Percentiles rank a stretch among this genome's conserved stretches.
These are phyloP conservation scores for Astyanax mexicanus DNA, from an alignment of 2,797 vertebrate species.

Conservation along the genomic window DNA sequence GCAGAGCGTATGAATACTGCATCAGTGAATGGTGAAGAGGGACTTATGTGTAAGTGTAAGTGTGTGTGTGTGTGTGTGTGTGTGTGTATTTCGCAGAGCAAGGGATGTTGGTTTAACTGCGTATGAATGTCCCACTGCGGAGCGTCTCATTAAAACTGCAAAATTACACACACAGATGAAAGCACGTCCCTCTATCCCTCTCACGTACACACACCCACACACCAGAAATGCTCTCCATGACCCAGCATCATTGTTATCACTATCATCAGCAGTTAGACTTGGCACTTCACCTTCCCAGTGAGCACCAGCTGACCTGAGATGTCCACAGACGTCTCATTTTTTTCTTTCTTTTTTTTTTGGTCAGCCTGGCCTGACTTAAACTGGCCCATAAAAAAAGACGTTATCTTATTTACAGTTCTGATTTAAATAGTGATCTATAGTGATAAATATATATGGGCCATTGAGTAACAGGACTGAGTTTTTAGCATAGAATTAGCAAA, in stretches of 20 bases:
- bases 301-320: no score
- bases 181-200: background rate
- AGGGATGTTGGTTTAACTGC: constrained; percentile 44
- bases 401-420: no score
- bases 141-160: constrained; percentile 54
- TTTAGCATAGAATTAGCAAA: no score
- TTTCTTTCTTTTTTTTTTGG: no score
- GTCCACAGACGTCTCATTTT: no score
- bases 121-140: constrained; percentile 51
- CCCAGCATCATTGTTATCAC: background rate
- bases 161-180: constrained; percentile 37
- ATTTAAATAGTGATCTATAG: no score
- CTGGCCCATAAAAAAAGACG: no score
- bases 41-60: constrained; percentile 15
- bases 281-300: no score
- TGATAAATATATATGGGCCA: no score
- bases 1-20: constrained; percentile 41
- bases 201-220: background rate
- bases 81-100: background rate
- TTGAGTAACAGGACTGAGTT: no score
- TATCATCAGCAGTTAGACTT: background rate
- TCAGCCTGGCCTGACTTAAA: no score
- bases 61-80: constrained; percentile 7
- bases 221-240: background rate
- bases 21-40: constrained; percentile 36